Conservation (phyloP, 2,113 vertebrate genomes). For the Cryptomyrus ogoouensis region DNA sequence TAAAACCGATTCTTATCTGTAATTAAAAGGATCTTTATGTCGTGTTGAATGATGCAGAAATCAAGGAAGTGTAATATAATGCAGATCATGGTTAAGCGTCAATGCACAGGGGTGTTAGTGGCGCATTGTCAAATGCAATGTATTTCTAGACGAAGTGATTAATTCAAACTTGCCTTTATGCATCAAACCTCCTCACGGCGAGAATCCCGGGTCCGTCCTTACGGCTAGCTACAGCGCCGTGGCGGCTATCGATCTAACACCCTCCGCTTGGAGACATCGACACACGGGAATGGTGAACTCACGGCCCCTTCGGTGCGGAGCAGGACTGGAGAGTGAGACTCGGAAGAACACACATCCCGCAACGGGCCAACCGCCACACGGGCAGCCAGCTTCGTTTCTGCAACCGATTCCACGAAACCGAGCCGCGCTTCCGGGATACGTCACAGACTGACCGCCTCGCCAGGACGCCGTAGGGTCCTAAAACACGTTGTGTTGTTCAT, state of each 20-base stretch:
- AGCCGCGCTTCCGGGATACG: constrained; percentile 15
- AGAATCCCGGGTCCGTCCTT: background rate
- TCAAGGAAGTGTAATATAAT: background rate
- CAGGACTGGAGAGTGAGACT: background rate
- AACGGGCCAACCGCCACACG: background rate
- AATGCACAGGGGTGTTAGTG: background rate
- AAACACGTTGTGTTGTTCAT: background rate
- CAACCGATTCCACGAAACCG: background rate
- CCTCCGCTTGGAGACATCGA: background rate
- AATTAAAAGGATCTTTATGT: background rate
- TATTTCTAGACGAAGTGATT: background rate
- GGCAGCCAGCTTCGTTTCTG: background rate
- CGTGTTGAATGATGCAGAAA: background rate
- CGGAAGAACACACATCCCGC: background rate
- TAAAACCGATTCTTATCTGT: background rate
- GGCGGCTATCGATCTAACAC: background rate
- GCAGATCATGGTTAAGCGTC: background rate
- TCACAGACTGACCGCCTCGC: background rate
- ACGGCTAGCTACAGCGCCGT: background rate
- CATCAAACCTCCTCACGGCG: background rate
- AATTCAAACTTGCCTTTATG: background rate
- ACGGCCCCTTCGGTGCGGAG: background rate
- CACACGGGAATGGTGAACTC: background rate
- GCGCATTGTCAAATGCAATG: background rate
- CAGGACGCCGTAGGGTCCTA: background rate